Percentiles rank a stretch among this genome's conserved stretches.
phyloP scores from a whole-genome alignment of 30 jellyfish, hydroid and myxozoan species.

The Phacellophora camtschatica region DNA sequence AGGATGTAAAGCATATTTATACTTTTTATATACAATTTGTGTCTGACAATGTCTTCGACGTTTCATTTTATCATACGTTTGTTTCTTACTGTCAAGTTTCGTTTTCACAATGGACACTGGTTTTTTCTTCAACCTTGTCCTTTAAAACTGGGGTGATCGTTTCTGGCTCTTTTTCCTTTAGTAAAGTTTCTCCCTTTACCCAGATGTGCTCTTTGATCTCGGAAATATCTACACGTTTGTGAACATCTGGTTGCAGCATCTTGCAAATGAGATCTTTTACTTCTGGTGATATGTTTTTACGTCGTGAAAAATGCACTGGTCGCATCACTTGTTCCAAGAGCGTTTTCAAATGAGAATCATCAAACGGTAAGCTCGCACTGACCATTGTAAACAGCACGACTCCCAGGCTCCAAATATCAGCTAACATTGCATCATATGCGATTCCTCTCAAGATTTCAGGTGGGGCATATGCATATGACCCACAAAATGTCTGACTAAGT shows the following conservation, averaged over 20 bases:
- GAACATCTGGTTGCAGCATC: slow-evolving; percentile 93
- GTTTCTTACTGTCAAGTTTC: too few species aligned
- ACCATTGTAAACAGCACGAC: slow-evolving; percentile 97
- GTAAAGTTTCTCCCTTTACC: slow-evolving; percentile 82
- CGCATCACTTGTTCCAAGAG: slow-evolving; percentile 97
- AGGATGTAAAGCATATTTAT: too few species aligned
- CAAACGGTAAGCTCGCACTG: slow-evolving; percentile 98
- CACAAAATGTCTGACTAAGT: slow-evolving; percentile 96
- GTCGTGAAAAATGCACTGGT: slow-evolving; percentile 92
- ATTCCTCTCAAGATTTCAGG: slow-evolving; percentile 97
- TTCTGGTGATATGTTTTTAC: slow-evolving; percentile 95
- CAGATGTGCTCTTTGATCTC: slow-evolving; percentile 87
- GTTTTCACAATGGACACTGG: slow-evolving; percentile 17
- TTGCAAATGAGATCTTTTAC: slow-evolving; percentile 81
- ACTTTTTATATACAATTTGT: too few species aligned
- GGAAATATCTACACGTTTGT: slow-evolving; percentile 46
- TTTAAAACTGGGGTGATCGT: slow-evolving; percentile 22
- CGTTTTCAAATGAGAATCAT: slow-evolving; percentile 95
- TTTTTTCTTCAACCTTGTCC: slow-evolving; percentile 13
- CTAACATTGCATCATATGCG: slow-evolving; percentile 92
- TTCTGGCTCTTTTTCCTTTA: slow-evolving; percentile 24
- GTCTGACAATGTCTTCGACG: neutral
- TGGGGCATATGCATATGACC: slow-evolving; percentile 99
- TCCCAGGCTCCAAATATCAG: slow-evolving; percentile 98
- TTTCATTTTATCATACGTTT: neutral